Evolutionary conservation across 2,797 vertebrate species (phyloP).

Genomic region (Hypotaenidia okinawae): DNA sequence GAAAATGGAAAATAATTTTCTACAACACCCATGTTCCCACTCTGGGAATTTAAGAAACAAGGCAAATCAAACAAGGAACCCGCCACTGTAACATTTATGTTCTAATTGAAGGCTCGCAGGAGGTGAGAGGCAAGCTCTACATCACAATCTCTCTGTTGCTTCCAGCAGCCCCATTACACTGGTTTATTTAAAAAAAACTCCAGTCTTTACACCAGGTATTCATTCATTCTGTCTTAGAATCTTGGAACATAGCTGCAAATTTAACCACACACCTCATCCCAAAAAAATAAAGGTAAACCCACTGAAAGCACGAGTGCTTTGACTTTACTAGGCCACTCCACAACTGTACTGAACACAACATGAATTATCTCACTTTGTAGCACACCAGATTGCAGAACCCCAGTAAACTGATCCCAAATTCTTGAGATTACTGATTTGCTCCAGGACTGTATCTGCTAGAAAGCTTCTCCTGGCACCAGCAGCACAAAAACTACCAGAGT

Average conservation of each 20-base stretch:
- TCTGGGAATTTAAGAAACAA: background rate
- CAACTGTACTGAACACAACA: background rate
- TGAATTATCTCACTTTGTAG: background rate
- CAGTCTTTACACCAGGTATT: background rate
- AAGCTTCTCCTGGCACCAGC: constrained; percentile 5
- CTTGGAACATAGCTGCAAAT: background rate
- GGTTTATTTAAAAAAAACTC: background rate
- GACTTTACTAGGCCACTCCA: background rate
- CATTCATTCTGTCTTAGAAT: background rate
- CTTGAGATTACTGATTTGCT: background rate
- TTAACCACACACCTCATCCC: background rate
- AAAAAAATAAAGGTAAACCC: background rate
- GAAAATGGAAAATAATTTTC: background rate
- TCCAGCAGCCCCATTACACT: background rate
- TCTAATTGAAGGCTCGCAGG: background rate
- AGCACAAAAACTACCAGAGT: background rate
- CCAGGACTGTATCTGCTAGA: background rate
- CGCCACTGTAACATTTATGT: background rate
- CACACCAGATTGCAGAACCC: background rate
- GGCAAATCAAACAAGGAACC: background rate
- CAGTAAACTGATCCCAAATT: background rate
- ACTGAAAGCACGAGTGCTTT: background rate
- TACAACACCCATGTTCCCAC: background rate
- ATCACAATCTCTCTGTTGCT: background rate
- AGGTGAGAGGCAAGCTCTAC: background rate